Percentiles rank a stretch among this genome's conserved stretches.
Conservation (phyloP, 2,888 invertebrate genomes). For the Nomada hirtipes region DNA sequence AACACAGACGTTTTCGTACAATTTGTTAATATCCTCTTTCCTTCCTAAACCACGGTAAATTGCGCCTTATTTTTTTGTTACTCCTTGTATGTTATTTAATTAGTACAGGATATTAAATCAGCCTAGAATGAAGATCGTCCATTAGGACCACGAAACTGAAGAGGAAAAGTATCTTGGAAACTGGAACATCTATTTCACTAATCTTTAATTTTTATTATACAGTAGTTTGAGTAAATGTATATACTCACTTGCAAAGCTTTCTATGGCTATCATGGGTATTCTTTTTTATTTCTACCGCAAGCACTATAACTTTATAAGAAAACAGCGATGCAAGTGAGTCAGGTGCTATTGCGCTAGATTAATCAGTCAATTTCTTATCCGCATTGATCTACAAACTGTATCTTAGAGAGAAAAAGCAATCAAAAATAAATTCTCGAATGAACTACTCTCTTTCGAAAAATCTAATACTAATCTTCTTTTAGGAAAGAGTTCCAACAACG, state of each 20-base stretch:
- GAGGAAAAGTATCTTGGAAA: constrained; percentile 43
- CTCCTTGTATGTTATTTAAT: constrained; percentile 32
- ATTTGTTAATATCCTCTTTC: constrained; percentile 2
- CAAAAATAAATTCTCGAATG: not conserved
- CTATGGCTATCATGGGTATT: not conserved
- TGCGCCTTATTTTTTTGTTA: constrained; percentile 6
- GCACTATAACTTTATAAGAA: not conserved
- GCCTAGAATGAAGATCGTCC: constrained; percentile 34
- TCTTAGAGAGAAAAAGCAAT: not conserved
- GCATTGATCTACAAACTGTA: constrained; percentile 9
- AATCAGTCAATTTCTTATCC: constrained; percentile 7
- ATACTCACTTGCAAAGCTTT: constrained; percentile 34
- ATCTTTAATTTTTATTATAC: not conserved
- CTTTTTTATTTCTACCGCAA: too few relatives aligned
- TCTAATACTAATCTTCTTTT: constrained; percentile 72
- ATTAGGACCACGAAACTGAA: constrained; percentile 34
- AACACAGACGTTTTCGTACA: not conserved
- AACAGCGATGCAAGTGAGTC: constrained; percentile 19
- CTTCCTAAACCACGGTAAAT: constrained; percentile 11
- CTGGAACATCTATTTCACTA: constrained; percentile 21
- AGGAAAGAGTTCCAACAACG: constrained; percentile 94
- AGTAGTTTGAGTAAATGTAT: constrained; percentile 23
- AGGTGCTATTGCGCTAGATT: constrained; percentile 3
- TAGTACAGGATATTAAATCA: constrained; percentile 25
- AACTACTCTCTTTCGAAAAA: not conserved